Evolutionary conservation across 2,888 invertebrate genomes (phyloP), one percentile per base, ranked within the genome.

Genomic region (Nudaria mundana): DNA sequence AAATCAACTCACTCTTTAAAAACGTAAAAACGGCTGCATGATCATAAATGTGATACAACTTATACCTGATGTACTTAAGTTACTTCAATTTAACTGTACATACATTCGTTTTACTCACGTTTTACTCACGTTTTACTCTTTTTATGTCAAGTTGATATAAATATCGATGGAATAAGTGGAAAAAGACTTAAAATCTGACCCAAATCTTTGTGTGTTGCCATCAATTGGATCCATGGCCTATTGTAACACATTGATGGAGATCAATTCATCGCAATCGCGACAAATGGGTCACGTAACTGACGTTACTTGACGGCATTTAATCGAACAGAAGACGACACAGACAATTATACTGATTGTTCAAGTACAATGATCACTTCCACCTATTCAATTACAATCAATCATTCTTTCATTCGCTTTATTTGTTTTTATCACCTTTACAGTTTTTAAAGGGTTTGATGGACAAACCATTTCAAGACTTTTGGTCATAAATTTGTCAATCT

Each of bases 231-330:
- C 52, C 49, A 47, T 46, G 40, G 41, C 30, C 48, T 48, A 53
- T 58, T 60, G 56, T 63, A 56, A 51, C 57, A 58, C 49, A 66
- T 63, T 66, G 67, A 76, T 79, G 62, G 60, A 63, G 69, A 69
- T 72, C 71, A 77, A 77, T 77, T 76, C 66, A 56, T 61, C 45
- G 57, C 72, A 74, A 77, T 76, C 74, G 68, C 55, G 49, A 61
- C 63, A 76, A 71, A 64, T 73, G 56, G 74, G 78, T 68, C 71
- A 70, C 53, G 53, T 58, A 52, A 58, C 56, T 52, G 56, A 56
- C 56, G 57, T 61, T 46, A 58, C 61, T 68, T 66, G 69, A 62
- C 72, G 69, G 71, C 62, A 66, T 71, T 61, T 53, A 51, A 41
- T 40, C 53, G 43, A 41, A 37, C 47, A 43, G 48, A 62, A 66